Evolutionary conservation across 2,888 invertebrate genomes (phyloP), one percentile per base, ranked within the genome.

Genomic region (Drosophila paramelanica): DNA sequence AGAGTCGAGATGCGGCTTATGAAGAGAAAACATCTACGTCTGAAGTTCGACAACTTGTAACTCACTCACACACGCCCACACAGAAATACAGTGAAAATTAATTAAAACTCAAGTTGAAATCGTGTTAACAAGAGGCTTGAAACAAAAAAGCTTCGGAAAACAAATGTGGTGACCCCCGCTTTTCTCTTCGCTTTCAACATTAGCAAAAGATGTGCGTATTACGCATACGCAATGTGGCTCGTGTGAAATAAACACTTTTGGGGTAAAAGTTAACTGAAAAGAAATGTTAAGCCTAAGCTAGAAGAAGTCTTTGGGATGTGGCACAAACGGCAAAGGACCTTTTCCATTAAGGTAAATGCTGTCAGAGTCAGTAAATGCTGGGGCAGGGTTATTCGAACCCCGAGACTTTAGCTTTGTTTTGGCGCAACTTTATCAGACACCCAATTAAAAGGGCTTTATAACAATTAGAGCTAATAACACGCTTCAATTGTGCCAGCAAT

Each of bases 381-480:
- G 25, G 42, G 53, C 31, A 13, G 20, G 36, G 31, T 31, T 17
- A 6, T 33, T 5, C 6, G 6, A 1, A n/a, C 13, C 23, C 53
- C 52, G 49, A 25, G 65, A 69, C 68, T 77, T 73, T 60, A 59
- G 77, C 69, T 72, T 79, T 73, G 59, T 79, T 83, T 81, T 49
- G 76, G 64, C 66, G 50, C 74, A 84, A 84, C 83, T 84, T 84
- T 85, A 84, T 84, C 83, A 84, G 83, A 81, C 83, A 84, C 83
- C 83, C 83, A 84, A 84, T 84, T 84, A 84, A 84, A 84, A 85
- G 85, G 83, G 83, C 83, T 84, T 84, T 83, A 85, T 85, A 84
- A 85, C 83, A 84, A 84, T 84, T 84, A 84, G 79, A 81, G 83
- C 83, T 84, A 85, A 84, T 84, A 84, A 84, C 85, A 84, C 83